Percentiles rank a stretch among this genome's conserved stretches.
These are phyloP conservation scores for Rhizomys pruinosus DNA, from an alignment of 2,113 vertebrate species.

Conservation along the genomic window DNA sequence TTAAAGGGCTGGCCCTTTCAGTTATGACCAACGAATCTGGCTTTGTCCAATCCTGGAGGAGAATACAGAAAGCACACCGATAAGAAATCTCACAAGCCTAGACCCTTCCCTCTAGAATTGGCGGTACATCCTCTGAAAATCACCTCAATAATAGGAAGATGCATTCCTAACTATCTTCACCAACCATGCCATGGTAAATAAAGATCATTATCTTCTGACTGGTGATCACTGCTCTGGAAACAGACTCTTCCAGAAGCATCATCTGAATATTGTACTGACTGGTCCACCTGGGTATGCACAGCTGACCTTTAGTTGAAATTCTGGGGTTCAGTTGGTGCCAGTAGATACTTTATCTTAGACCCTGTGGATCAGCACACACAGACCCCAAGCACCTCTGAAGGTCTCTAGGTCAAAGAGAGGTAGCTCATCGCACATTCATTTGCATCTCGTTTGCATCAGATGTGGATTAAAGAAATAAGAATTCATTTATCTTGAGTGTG, in stretches of 20 bases:
- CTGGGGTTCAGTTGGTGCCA: neutral
- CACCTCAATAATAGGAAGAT: neutral
- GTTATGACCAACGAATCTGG: neutral
- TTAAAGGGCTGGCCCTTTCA: neutral
- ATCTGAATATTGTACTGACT: neutral
- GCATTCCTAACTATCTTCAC: neutral
- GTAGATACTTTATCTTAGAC: slow-evolving; percentile 9
- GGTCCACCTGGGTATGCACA: neutral
- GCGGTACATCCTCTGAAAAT: neutral
- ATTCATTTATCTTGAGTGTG: slow-evolving; percentile 7
- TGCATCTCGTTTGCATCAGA: slow-evolving; percentile 3
- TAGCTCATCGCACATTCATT: neutral
- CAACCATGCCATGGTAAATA: neutral
- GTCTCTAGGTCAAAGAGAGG: neutral
- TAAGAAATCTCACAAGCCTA: neutral
- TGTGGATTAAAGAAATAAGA: neutral
- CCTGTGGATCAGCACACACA: neutral
- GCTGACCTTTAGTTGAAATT: slow-evolving; percentile 39
- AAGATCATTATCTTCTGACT: neutral
- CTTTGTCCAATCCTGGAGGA: neutral
- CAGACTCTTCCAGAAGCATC: neutral
- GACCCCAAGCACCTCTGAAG: neutral
- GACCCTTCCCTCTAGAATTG: neutral
- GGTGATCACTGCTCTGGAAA: neutral
- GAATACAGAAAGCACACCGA: neutral